A percentile compares a stretch with the other conserved stretches of the same genome.
These are phyloP conservation scores for Armadillidium nasatum DNA, from an alignment of 1,140 invertebrate genomes.

Conservation along the genomic window DNA sequence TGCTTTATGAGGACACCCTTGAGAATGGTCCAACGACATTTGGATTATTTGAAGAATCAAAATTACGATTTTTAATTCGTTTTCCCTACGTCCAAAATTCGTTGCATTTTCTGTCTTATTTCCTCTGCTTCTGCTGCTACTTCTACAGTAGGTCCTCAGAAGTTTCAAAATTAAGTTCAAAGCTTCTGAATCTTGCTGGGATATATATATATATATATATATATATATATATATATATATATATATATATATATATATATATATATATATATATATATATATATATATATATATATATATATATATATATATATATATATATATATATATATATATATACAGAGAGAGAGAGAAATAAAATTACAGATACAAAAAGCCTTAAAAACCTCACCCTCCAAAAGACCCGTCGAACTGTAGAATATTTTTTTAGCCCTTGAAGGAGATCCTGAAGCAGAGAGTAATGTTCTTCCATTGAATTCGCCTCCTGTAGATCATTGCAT, in stretches of 20 bases:
- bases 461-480: constrained; percentile 24
- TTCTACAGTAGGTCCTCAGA: not conserved
- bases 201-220: too few relatives aligned
- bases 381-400: constrained; percentile 30
- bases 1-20: not conserved
- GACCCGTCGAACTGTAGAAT: constrained; percentile 26
- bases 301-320: constrained; percentile 15
- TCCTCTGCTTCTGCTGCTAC: too few relatives aligned
- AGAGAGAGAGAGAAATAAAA: too few relatives aligned
- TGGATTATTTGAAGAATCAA: not conserved
- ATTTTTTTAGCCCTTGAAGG: constrained; percentile 26
- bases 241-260: constrained; percentile 12
- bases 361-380: not conserved
- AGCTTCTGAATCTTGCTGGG: not conserved
- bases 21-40: not conserved
- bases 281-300: constrained; percentile 8
- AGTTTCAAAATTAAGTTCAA: not conserved
- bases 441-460: constrained; percentile 31
- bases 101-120: too few relatives aligned
- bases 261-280: not conserved
- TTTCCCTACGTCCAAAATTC: not conserved
- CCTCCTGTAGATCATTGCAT: constrained; percentile 18
- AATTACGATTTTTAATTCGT: not conserved
- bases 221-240: too few relatives aligned
- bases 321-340: not conserved